Percentiles rank a stretch among this genome's conserved stretches.
Evolutionary conservation across 2,113 vertebrate species (phyloP).

Genomic region (Cyprinodon variegatus): DNA sequence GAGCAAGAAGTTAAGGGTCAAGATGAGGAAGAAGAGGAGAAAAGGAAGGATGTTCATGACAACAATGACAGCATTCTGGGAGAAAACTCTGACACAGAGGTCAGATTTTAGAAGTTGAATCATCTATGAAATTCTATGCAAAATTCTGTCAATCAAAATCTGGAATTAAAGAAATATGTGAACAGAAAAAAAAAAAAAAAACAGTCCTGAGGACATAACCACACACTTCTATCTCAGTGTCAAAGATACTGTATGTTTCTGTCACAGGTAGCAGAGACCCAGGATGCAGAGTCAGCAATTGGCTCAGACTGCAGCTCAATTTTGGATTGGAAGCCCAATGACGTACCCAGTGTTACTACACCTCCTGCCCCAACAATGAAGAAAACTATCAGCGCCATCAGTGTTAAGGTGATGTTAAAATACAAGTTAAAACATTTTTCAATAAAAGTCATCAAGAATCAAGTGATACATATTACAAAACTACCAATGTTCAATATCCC

Average conservation of each 20-base stretch:
- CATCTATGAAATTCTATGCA: neutral
- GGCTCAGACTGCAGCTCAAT: conserved; percentile 78
- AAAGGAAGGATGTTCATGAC: conserved; percentile 21
- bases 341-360: conserved; percentile 63
- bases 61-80: conserved; percentile 74
- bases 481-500: neutral
- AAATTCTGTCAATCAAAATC: neutral
- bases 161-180: neutral
- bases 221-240: neutral
- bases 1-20: conserved; percentile 84
- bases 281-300: conserved; percentile 81
- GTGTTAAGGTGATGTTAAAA: conserved; percentile 76
- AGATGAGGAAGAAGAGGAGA: conserved; percentile 63
- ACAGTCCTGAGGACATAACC: neutral
- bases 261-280: conserved; percentile 83
- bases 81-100: conserved; percentile 86
- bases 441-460: neutral
- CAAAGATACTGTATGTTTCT: neutral
- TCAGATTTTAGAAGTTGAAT: conserved; percentile 65
- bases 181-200: neutral
- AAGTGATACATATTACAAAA: neutral
- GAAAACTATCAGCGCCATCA: conserved; percentile 85
- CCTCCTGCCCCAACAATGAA: conserved; percentile 65
- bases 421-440: neutral
- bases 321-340: conserved; percentile 81